Base-by-base conservation (phyloP, 2,888 invertebrate genomes). In the Dione vanillae region DNA sequence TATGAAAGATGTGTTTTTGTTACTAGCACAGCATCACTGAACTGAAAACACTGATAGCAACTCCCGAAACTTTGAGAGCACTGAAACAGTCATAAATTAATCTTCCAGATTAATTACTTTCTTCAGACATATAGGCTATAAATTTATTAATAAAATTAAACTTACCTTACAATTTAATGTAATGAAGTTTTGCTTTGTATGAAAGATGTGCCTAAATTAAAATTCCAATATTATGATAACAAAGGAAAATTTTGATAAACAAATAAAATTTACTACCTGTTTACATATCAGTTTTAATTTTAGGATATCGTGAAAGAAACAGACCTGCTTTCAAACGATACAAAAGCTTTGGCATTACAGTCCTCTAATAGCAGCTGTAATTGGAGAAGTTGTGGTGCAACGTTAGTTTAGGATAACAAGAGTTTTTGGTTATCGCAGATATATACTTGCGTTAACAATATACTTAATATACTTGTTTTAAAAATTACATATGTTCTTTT, bases 71-170 rank as follows among this genome's bases (percentile, higher is more conserved):
- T 51, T 51, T 43, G 65, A n/a, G 10, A 37, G 19, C 19, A 64
- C 37, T 47, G 64, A 58, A 68, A 65, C 58, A 43, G 40, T 51
- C 64, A 59, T 71, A 65, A 71, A 71, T 71, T 71, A 71, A 65
- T 68, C 54, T 51, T 54, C 58, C 47, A 74, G 67, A 75, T 73
- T 75, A 71, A 75, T 75, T 65, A 69, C 88, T 3, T 77, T 80
- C 75, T 64, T 51, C 16, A 16, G 5, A 49, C 49, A 40, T 40
- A 64, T 37, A 40, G 49, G 37, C 49, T 40, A 51, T 64, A 64
- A 64, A 64, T 64, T 51, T 20, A 49, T 64, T 51, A 64, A 40
- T 49, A 49, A 19, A 40, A 64, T 47, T 64, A 40, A 40, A 64
- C 49, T 64, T 64, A 40, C 0, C 49, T 45, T 45, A 61, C 12